These are phyloP conservation scores for Staurois parvus DNA, from an alignment of 2,797 vertebrate genomes.

Conservation along the genomic window DNA sequence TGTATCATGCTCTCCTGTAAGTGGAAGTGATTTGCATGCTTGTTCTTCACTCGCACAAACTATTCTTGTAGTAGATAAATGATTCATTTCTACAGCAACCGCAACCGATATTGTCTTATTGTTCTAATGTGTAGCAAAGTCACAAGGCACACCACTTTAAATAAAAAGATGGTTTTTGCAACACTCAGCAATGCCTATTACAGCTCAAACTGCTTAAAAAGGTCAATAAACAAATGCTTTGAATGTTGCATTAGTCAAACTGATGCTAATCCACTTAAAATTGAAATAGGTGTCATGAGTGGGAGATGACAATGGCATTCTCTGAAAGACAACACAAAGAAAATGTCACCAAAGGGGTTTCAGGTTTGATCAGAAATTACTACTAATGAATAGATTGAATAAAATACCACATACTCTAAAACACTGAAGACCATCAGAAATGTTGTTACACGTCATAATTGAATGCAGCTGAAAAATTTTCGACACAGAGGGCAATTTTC, in stretches of 20 bases:
- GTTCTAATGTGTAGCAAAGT: not conserved
- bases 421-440: too few relatives aligned
- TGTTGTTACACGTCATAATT: too few relatives aligned
- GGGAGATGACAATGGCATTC: not conserved
- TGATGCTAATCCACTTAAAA: slow-evolving; percentile 16
- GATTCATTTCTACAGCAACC: not conserved
- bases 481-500: too few relatives aligned
- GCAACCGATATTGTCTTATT: not conserved
- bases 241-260: not conserved
- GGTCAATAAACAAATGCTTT: not conserved
- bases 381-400: too few relatives aligned
- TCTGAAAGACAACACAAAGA: not conserved
- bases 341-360: not conserved
- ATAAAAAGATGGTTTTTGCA: not conserved
- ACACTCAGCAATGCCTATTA: not conserved
- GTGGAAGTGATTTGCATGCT: too few relatives aligned
- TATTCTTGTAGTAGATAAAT: not conserved
- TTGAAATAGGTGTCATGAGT: not conserved
- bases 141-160: not conserved
- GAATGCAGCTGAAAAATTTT: too few relatives aligned
- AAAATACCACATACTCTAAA: too few relatives aligned
- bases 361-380: too few relatives aligned
- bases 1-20: too few relatives aligned
- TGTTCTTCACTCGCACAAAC: too few relatives aligned
- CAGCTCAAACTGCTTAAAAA: not conserved